phyloP scores from a whole-genome alignment of 2,113 vertebrate genomes.

The Sylvietta virens region DNA sequence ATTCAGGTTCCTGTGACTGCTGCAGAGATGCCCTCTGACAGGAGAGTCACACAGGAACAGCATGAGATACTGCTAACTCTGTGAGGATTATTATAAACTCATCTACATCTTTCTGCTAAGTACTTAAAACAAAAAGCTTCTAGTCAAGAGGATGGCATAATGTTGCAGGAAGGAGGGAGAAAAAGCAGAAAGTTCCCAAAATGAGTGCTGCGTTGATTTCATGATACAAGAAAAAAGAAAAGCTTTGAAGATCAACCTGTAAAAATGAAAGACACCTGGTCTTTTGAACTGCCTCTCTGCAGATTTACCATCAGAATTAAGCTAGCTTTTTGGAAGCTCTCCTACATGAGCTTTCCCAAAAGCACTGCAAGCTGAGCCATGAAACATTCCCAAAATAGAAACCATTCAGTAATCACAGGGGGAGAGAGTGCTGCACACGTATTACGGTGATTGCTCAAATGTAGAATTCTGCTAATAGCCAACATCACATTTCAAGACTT shows the following conservation, averaged over 20 bases:
- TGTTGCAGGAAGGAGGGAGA: neutral
- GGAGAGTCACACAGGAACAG: neutral
- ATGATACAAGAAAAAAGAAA: neutral
- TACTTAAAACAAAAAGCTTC: neutral
- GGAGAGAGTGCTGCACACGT: neutral
- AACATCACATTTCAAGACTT: neutral
- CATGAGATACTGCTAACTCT: neutral
- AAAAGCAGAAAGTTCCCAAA: neutral
- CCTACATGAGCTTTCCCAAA: conserved; percentile 11
- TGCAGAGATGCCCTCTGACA: neutral
- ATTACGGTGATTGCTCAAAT: neutral
- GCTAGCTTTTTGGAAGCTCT: neutral
- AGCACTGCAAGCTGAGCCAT: conserved; percentile 5
- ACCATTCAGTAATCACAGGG: neutral
- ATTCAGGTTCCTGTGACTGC: neutral
- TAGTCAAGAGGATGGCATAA: neutral
- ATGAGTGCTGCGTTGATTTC: neutral
- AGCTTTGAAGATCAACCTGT: neutral
- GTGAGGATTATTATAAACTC: neutral
- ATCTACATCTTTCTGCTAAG: neutral
- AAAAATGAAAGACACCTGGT: conserved; percentile 15
- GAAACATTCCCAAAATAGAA: conserved; percentile 38
- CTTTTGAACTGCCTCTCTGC: neutral
- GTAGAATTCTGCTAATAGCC: neutral
- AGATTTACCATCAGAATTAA: neutral